These are phyloP conservation scores for Drosophila sechellia DNA, from an alignment of 1,140 invertebrate species.

Conservation along the genomic window DNA sequence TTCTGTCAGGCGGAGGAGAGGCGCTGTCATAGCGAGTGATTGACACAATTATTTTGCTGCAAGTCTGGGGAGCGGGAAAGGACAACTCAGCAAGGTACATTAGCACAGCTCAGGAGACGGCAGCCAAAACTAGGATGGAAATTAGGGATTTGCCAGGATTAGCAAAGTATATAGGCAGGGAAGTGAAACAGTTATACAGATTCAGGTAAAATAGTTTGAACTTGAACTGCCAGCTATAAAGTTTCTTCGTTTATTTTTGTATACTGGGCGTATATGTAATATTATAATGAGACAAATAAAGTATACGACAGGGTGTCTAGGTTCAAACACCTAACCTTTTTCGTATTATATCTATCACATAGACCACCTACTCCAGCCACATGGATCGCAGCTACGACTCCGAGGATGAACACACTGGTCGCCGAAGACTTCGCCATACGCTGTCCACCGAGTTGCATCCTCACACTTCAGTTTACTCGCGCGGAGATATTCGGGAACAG, in stretches of 20 bases:
- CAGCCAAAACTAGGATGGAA: conserved; percentile 3
- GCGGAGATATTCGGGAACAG: conserved; percentile 92
- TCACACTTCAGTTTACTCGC: conserved; percentile 91
- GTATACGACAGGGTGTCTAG: background rate
- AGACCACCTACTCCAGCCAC: conserved; percentile 88
- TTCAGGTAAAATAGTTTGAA: too few relatives aligned
- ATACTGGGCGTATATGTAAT: conserved; percentile 1
- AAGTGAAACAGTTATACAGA: background rate
- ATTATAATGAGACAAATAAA: background rate
- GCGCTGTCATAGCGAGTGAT: conserved; percentile 24
- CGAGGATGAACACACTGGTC: conserved; percentile 89
- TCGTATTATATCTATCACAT: background rate
- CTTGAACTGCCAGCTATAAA: too few relatives aligned
- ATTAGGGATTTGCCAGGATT: conserved; percentile 4
- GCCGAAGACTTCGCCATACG: conserved; percentile 86
- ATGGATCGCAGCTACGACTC: conserved; percentile 89
- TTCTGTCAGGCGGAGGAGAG: conserved; percentile 15
- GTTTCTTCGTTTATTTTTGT: too few relatives aligned
- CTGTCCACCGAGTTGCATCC: conserved; percentile 85
- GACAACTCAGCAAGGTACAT: conserved; percentile 18
- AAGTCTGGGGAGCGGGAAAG: background rate
- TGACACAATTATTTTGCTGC: conserved; percentile 43
- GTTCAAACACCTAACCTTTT: background rate
- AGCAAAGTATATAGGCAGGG: too few relatives aligned
- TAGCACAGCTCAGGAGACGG: background rate